Conservation (phyloP, 2,888 invertebrate species). For the Colletes collaris region DNA sequence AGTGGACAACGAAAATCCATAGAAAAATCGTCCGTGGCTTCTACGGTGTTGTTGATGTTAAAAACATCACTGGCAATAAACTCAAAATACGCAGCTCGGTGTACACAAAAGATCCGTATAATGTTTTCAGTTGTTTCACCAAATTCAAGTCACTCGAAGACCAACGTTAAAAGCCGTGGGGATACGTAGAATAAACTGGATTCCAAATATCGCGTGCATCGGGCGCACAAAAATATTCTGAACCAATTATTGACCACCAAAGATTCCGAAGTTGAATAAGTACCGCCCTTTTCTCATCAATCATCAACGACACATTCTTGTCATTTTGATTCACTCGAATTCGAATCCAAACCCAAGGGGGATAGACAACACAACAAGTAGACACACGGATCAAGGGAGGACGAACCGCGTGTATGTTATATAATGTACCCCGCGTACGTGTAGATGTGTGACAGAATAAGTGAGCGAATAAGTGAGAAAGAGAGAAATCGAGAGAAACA, state of each 20-base stretch:
- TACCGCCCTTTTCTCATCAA: constrained; percentile 16
- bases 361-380: constrained; percentile 50
- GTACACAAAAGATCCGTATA: background rate
- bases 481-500: constrained; percentile 13
- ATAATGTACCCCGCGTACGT: constrained; percentile 54
- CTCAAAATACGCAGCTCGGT: background rate
- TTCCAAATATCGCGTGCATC: constrained; percentile 20
- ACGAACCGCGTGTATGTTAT: constrained; percentile 51
- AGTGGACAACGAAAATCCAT: background rate
- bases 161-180: background rate
- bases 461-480: constrained; percentile 30
- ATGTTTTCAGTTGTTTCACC: background rate
- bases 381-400: constrained; percentile 40
- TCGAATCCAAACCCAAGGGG: constrained; percentile 38
- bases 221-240: constrained; percentile 14
- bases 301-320: constrained; percentile 32
- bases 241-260: constrained; percentile 30
- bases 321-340: constrained; percentile 40
- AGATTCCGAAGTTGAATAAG: constrained; percentile 5
- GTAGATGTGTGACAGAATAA: constrained; percentile 41
- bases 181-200: constrained; percentile 7
- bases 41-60: background rate
- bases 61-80: constrained; percentile 9
- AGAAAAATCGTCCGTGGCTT: background rate
- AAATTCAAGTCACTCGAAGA: constrained; percentile 28